A percentile compares a stretch with the other conserved stretches of the same genome.
Conservation (phyloP, 2,797 vertebrate genomes). For the Microchirus variegatus region DNA sequence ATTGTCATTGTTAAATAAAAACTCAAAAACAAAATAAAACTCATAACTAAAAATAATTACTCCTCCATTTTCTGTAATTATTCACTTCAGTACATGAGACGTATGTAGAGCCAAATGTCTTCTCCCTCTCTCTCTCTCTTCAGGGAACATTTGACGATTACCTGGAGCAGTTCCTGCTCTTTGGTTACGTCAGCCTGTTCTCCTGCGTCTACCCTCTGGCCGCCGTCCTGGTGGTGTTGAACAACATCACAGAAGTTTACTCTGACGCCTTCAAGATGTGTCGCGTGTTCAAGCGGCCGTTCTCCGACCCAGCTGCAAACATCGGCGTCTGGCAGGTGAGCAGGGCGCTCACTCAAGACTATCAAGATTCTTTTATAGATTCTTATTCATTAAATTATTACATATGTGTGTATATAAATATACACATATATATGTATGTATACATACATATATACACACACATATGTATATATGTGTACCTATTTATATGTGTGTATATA, state of each 20-base stretch:
- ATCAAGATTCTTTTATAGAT: neutral
- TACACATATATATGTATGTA: no score
- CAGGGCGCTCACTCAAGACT: slow-evolving; percentile 31
- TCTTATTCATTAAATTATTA: neutral
- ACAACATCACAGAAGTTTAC: slow-evolving; percentile 95
- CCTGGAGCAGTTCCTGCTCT: slow-evolving; percentile 94
- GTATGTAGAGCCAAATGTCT: neutral
- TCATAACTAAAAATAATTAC: no score
- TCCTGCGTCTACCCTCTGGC: slow-evolving; percentile 97
- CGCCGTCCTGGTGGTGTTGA: slow-evolving; percentile 93
- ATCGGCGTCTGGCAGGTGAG: slow-evolving; percentile 98
- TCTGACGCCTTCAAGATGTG: slow-evolving; percentile 98
- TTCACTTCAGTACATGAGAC: no score
- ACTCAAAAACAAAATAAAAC: no score
- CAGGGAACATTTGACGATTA: slow-evolving; percentile 99
- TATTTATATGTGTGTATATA: no score
- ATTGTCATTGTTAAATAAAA: no score
- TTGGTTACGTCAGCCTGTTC: slow-evolving; percentile 97
- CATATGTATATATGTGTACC: no score
- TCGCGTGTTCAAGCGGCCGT: slow-evolving; percentile 92
- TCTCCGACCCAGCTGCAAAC: slow-evolving; percentile 89
- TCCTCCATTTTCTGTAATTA: no score
- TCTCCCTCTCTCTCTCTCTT: neutral
- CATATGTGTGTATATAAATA: no score
- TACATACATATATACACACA: no score